These are phyloP conservation scores for Porites lobata DNA, from an alignment of 92 coral and sea anemone genomes.

Conservation along the genomic window DNA sequence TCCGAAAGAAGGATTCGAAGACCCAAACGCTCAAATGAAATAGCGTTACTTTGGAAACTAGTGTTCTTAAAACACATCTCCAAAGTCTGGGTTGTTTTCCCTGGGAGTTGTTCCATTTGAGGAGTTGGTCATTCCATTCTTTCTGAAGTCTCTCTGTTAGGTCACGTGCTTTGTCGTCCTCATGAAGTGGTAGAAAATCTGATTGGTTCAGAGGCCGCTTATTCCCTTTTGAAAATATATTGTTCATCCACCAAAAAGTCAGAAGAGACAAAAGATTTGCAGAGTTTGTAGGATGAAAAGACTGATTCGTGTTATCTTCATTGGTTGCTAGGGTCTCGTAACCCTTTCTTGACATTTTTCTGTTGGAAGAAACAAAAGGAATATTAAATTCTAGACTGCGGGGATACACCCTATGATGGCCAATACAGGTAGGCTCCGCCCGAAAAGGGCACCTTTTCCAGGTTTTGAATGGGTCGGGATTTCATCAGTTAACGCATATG, in stretches of 20 bases:
- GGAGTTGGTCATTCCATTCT: conserved; percentile 23
- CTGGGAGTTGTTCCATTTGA: neutral
- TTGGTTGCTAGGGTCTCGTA: conserved; percentile 11
- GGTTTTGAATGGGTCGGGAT: no score
- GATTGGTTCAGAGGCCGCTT: conserved; percentile 31
- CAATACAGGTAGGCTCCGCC: no score
- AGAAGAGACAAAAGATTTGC: conserved; percentile 14
- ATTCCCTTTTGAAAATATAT: neutral
- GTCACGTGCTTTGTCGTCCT: conserved; percentile 14
- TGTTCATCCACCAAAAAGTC: conserved; percentile 37
- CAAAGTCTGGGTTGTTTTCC: conserved; percentile 29
- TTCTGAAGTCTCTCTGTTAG: conserved; percentile 16
- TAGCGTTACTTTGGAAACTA: neutral
- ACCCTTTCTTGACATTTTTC: conserved; percentile 7
- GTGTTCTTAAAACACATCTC: conserved; percentile 22
- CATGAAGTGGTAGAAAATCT: conserved; percentile 28
- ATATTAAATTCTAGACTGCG: no score
- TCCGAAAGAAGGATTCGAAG: conserved; percentile 9
- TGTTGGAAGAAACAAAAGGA: neutral
- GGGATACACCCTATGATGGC: no score
- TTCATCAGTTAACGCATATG: no score
- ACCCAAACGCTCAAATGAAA: conserved; percentile 6
- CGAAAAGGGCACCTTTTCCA: no score
- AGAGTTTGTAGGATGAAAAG: conserved; percentile 10
- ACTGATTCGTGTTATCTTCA: neutral